Percentiles rank a stretch among this genome's conserved stretches.
phyloP scores from a whole-genome alignment of 2,113 vertebrate genomes.

The Willisornis vidua region DNA sequence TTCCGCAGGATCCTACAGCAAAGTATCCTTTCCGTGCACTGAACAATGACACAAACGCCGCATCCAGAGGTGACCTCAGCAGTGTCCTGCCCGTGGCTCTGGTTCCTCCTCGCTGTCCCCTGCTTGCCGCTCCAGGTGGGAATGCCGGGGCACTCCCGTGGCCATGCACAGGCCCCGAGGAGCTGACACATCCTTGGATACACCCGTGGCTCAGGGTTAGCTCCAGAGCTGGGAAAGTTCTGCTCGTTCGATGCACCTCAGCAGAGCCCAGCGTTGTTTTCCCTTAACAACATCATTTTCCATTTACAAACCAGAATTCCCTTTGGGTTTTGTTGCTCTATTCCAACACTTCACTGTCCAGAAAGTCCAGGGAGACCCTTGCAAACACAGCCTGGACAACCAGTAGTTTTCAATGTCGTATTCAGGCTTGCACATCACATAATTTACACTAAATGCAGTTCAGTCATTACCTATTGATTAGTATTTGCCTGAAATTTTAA shows the following conservation, averaged over 20 bases:
- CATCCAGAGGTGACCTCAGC: background rate
- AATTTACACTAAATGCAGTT: background rate
- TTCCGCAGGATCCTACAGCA: background rate
- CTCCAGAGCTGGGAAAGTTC: background rate
- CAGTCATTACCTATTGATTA: background rate
- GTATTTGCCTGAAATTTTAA: background rate
- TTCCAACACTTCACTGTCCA: background rate
- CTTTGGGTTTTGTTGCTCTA: background rate
- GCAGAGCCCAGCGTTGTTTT: no score
- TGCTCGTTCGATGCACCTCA: background rate
- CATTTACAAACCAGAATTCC: background rate
- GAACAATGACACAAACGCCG: fast-evolving
- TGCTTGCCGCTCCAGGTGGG: background rate
- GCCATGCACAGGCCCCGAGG: background rate
- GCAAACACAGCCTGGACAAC: background rate
- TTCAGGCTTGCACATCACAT: background rate
- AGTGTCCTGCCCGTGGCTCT: fast-evolving
- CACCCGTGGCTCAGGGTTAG: fast-evolving
- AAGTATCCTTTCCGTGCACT: background rate
- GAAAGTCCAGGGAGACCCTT: background rate
- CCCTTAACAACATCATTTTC: background rate
- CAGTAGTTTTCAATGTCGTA: background rate
- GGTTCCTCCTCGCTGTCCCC: background rate
- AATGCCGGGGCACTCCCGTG: background rate
- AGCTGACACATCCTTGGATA: background rate